Base-by-base conservation (phyloP, 2,113 vertebrate genomes). In the Rhinichthys klamathensis region DNA sequence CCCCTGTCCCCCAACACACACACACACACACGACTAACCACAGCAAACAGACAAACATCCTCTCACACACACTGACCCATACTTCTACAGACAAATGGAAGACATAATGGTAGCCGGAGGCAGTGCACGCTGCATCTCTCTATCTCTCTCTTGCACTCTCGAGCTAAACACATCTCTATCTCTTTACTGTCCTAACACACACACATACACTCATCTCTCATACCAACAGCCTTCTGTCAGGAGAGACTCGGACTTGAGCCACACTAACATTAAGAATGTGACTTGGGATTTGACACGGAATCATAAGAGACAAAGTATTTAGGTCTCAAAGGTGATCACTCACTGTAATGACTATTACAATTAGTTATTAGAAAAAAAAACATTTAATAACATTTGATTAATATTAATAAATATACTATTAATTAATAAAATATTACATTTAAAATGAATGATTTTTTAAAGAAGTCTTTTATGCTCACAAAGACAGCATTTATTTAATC, bases 81-180 rank as follows among this genome's bases (percentile, higher is more conserved):
- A 92, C 92, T 92, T 92, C 92, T 87, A 67, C 75, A 72, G 61
- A 86, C 67, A 84, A 69, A 84, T 78, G 73, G 93, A 91, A 92
- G 91, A 94, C 92, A 94, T 93, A 93, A 92, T 93, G 91, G 91
- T 93, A 92, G 92, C 93, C 92, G 91, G 90, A 92, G 93, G 93
- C 93, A 80, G 70, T 32, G 65, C 76, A 41, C 25, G 25, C 30
- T 61, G 3, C 58, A 54, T 81, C 69, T 65, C 44, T 81, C 79
- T 65, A 86, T 87, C 90, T 87, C 88, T 65, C 46, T 70, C 67
- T 70, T 38, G 38, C 67, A 70, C 67, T 70, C 67, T 73, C 3
- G 12, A 73, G 44, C 23, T 38, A 46, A 25, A 38, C 70, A 73
- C 70, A 73, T 73, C 38, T 73, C 70, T 73, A 73, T 73, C 41